Percentiles rank a stretch among this genome's conserved stretches.
phyloP scores from a whole-genome alignment of 2,113 vertebrate species.

The Thamnophis sirtalis region DNA sequence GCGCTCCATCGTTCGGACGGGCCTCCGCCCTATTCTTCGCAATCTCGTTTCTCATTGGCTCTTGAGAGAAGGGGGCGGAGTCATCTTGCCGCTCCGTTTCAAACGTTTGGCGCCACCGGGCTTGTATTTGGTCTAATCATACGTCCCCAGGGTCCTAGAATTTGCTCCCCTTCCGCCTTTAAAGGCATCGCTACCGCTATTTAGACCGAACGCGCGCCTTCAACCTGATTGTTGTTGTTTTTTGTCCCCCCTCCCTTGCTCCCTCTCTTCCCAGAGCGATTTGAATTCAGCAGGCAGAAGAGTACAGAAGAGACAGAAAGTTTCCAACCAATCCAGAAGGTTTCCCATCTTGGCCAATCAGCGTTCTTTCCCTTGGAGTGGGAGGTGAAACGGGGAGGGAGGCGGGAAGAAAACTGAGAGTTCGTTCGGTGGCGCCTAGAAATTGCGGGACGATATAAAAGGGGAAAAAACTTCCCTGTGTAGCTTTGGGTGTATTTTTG shows the following conservation, averaged over 20 bases:
- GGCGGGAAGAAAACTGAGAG: not conserved
- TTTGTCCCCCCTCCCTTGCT: fast-evolving
- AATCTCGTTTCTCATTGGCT: conserved; percentile 6
- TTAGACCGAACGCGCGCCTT: not conserved
- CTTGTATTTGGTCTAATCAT: too few relatives aligned
- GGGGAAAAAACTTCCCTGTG: not conserved
- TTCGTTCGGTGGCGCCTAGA: not conserved
- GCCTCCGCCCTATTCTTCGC: not conserved
- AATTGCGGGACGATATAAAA: not conserved
- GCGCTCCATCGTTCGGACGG: not conserved
- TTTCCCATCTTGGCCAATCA: not conserved
- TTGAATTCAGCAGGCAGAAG: conserved; percentile 29
- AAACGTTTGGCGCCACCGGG: conserved; percentile 31
- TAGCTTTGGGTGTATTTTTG: not conserved
- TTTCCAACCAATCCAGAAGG: not conserved
- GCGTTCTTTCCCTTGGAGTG: not conserved
- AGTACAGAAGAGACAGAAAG: not conserved
- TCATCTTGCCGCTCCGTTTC: conserved; percentile 12
- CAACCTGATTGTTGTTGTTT: fast-evolving
- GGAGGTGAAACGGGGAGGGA: not conserved
- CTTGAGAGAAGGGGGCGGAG: not conserved
- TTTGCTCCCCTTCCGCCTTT: not conserved
- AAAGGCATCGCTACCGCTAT: not conserved
- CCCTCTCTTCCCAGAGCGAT: not conserved
- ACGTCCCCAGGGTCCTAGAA: fast-evolving